Conservation (phyloP, 2,888 invertebrate species). For the Ganaspis brasiliensis region DNA sequence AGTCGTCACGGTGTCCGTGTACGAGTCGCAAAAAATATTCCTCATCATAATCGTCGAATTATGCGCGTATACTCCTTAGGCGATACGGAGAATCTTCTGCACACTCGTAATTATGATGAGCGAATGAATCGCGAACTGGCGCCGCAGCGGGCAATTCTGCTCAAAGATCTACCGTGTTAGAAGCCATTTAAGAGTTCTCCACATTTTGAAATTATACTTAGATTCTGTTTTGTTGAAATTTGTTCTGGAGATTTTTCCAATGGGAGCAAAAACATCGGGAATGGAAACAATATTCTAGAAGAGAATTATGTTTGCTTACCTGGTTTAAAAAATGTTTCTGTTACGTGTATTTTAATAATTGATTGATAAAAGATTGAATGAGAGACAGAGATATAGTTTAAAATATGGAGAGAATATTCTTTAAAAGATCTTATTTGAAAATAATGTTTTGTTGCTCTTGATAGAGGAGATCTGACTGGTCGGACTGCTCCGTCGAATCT, state of each 20-base stretch:
- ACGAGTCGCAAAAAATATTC: slow-evolving; percentile 46
- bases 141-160: slow-evolving; percentile 31
- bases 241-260: not conserved
- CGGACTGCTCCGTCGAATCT: too few species aligned
- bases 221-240: not conserved
- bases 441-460: too few species aligned
- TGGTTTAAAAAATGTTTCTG: too few species aligned
- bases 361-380: too few species aligned
- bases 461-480: too few species aligned
- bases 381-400: too few species aligned
- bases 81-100: slow-evolving; percentile 48
- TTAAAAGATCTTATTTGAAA: too few species aligned
- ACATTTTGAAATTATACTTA: not conserved
- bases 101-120: slow-evolving; percentile 54
- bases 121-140: slow-evolving; percentile 48
- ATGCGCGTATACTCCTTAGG: slow-evolving; percentile 52
- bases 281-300: not conserved
- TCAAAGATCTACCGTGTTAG: slow-evolving; percentile 2
- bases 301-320: not conserved
- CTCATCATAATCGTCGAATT: slow-evolving; percentile 50
- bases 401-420: too few species aligned
- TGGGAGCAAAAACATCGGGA: not conserved
- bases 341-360: too few species aligned
- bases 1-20: slow-evolving; percentile 48
- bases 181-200: slow-evolving; percentile 2